A percentile compares a stretch with the other conserved stretches of the same genome.
Evolutionary conservation across 2,888 invertebrate species (phyloP).

Genomic region (Sesia bembeciformis): DNA sequence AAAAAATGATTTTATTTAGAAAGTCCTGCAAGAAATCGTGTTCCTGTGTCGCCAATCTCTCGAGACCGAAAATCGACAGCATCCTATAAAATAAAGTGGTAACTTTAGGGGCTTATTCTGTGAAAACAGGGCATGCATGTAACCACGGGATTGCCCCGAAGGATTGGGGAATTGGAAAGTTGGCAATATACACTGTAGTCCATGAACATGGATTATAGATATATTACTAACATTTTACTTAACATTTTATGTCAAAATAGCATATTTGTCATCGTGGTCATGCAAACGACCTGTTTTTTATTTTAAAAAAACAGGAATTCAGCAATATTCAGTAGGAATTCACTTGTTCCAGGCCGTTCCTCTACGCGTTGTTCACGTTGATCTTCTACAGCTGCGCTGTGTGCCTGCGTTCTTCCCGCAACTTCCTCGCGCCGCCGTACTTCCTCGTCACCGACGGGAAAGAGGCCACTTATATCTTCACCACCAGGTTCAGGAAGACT

Average conservation of each 20-base stretch:
- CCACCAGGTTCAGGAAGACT: slow-evolving; percentile 67
- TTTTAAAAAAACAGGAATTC: too few relatives aligned
- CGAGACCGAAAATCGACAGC: too few relatives aligned
- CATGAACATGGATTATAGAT: not conserved
- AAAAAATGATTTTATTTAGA: too few relatives aligned
- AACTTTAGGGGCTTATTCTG: too few relatives aligned
- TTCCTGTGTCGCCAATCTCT: too few relatives aligned
- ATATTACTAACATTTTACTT: not conserved
- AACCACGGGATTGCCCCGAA: too few relatives aligned
- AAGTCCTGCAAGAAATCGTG: too few relatives aligned
- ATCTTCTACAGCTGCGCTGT: slow-evolving; percentile 25
- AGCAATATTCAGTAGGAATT: not conserved
- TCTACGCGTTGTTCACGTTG: slow-evolving; percentile 6
- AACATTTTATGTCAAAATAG: not conserved
- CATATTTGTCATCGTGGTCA: too few relatives aligned
- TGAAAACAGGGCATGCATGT: too few relatives aligned
- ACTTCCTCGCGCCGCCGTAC: slow-evolving; percentile 74
- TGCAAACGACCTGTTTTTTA: too few relatives aligned
- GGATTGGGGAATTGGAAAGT: too few relatives aligned
- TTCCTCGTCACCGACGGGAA: slow-evolving; percentile 74
- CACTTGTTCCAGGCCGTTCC: slow-evolving; percentile 29
- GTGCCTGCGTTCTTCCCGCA: slow-evolving; percentile 60
- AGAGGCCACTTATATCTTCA: slow-evolving; percentile 72
- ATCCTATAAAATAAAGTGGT: too few relatives aligned
- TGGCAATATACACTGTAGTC: not conserved